A percentile compares a stretch with the other conserved stretches of the same genome.
These are phyloP conservation scores for Porites divaricata DNA, from an alignment of 92 coral and sea anemone species.

Conservation along the genomic window DNA sequence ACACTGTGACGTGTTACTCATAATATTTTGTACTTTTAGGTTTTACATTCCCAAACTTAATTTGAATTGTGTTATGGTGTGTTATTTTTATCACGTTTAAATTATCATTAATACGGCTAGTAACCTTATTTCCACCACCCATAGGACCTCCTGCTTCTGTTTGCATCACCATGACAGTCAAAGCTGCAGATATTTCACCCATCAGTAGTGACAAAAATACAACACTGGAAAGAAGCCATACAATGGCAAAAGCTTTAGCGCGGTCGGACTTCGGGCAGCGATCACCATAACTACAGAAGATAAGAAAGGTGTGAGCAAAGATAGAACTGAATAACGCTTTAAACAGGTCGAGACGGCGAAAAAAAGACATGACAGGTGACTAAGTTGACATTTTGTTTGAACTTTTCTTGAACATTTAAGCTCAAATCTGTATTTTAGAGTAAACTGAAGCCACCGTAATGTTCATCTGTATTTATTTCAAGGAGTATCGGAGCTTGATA, in stretches of 20 bases:
- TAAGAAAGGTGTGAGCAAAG: background rate
- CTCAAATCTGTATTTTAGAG: too few species aligned
- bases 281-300: constrained; percentile 29
- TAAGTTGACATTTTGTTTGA: too few species aligned
- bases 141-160: background rate
- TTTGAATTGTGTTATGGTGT: background rate
- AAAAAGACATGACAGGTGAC: too few species aligned
- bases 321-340: too few species aligned
- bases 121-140: constrained; percentile 22
- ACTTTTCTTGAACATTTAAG: too few species aligned
- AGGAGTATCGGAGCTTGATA: too few species aligned
- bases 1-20: too few species aligned
- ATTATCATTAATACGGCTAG: background rate
- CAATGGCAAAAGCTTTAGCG: constrained; percentile 25
- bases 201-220: constrained; percentile 16
- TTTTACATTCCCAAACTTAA: too few species aligned
- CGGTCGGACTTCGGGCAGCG: constrained; percentile 25
- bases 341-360: too few species aligned
- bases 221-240: constrained; percentile 25
- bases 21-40: too few species aligned
- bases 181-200: constrained; percentile 16
- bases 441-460: too few species aligned
- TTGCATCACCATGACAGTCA: constrained; percentile 27
- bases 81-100: background rate
- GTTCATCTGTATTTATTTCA: too few species aligned